Evolutionary conservation across 2,113 vertebrate species (phyloP), one percentile per base, ranked within the genome.

Genomic region (Triplophysa siluroides): DNA sequence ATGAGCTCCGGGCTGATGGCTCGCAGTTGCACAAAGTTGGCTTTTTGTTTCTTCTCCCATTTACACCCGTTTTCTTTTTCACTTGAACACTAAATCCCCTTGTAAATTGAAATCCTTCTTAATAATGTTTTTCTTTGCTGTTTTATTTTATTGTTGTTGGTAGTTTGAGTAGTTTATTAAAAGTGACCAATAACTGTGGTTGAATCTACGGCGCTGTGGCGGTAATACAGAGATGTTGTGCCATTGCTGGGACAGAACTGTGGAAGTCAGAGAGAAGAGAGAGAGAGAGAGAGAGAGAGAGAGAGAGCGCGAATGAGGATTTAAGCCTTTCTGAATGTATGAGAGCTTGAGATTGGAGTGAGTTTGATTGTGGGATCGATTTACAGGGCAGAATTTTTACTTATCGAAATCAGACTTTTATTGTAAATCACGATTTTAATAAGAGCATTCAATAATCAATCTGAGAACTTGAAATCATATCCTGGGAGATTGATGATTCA

Each of bases 181-280:
- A 84, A 87, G 83, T 66, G 82, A 89, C 89, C 89, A 86, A 87
- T 87, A 85, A 78, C 86, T 88, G 87, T 85, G 91, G 86, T 85
- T 88, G 80, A 88, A 61, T 65, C 61, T 71, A 76, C 43, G 33
- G 33, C 33, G 6, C 33, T 38, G 33, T 56, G 69, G 78, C 75
- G 72, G 81, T 83, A 83, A 68, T 66, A 79, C 76, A 60, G 79
- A 86, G 79, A 82, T 83, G 83, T 19, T 72, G 70, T 52, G 38
- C 64, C 43, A 80, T 68, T 64, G 71, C 8, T 16, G 60, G 19
- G 75, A 78, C 16, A 41, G 61, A 29, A 50, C 68, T n/a, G 68
- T 18, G 72, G n/a, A 76, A 74, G 54, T 60, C 1, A 33, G 18
- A 62, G 26, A 58, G 4, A 11, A 29, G 29, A 58, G 54, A 29